Percentiles rank a stretch among this genome's conserved stretches.
Evolutionary conservation across 2,113 vertebrate genomes (phyloP).

Genomic region (Bostrychus sinensis): DNA sequence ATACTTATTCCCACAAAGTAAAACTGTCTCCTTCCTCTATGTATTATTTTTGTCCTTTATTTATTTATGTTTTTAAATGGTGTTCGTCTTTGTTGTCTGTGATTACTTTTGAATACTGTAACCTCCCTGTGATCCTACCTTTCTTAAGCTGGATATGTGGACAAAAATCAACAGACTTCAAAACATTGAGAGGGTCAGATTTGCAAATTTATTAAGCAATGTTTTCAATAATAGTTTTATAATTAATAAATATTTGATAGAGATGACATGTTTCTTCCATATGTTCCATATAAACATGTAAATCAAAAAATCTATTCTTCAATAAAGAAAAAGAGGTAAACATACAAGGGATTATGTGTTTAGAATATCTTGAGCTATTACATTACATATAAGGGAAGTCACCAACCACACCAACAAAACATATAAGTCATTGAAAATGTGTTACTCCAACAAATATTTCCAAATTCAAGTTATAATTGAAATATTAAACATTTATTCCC

Average conservation of each 20-base stretch:
- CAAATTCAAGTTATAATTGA: too few species aligned
- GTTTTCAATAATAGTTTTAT: slow-evolving; percentile 10
- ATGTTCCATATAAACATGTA: background rate
- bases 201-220: slow-evolving; percentile 32
- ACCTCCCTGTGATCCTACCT: background rate
- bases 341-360: background rate
- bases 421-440: too few species aligned
- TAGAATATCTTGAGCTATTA: too few species aligned
- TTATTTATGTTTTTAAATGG: too few species aligned
- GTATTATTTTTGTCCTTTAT: too few species aligned
- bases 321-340: background rate
- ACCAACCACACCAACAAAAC: too few species aligned
- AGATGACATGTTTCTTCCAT: background rate
- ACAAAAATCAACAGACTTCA: slow-evolving; percentile 23
- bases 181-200: background rate
- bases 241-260: slow-evolving; percentile 12
- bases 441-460: too few species aligned
- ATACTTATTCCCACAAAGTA: too few species aligned
- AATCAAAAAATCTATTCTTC: too few species aligned
- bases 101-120: background rate
- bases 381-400: background rate
- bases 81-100: too few species aligned
- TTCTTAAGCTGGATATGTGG: slow-evolving; percentile 12
- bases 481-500: background rate
- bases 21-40: too few species aligned